phyloP scores from a whole-genome alignment of 2,797 vertebrate genomes.

The Centroberyx gerrardi region DNA sequence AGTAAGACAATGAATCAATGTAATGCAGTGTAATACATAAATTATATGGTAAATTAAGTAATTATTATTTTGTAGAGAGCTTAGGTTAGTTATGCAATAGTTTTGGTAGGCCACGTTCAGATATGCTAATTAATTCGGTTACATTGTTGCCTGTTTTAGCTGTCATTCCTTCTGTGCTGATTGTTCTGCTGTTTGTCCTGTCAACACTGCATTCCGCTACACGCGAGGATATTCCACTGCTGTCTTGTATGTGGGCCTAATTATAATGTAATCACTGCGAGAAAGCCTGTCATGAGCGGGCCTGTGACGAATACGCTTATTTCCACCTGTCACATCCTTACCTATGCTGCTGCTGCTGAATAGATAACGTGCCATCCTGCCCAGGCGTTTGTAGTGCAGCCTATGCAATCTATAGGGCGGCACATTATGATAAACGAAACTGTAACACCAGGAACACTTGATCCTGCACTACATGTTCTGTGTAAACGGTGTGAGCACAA shows the following conservation, averaged over 20 bases:
- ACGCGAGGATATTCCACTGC: not conserved
- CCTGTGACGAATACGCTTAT: not conserved
- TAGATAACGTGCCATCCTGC: too few species aligned
- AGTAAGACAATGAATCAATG: not conserved
- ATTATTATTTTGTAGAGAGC: not conserved
- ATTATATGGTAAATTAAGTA: not conserved
- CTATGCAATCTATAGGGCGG: not conserved
- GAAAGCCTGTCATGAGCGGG: not conserved
- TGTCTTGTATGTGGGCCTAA: not conserved
- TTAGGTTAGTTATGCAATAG: constrained; percentile 24
- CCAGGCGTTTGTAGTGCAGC: not conserved
- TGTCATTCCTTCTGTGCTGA: not conserved
- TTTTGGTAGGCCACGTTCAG: not conserved
- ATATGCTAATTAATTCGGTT: not conserved
- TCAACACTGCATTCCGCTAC: constrained; percentile 22
- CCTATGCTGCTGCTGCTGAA: not conserved
- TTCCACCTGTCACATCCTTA: not conserved
- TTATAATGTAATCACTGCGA: not conserved
- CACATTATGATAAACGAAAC: not conserved
- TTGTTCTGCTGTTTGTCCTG: not conserved
- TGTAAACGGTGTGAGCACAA: too few species aligned
- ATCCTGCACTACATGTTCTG: too few species aligned
- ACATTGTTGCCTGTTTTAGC: not conserved
- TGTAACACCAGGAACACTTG: too few species aligned
- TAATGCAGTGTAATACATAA: too few species aligned